Evolutionary conservation across 2,888 invertebrate genomes (phyloP), one percentile per base, ranked within the genome.

Genomic region (Orchestes rusci): DNA sequence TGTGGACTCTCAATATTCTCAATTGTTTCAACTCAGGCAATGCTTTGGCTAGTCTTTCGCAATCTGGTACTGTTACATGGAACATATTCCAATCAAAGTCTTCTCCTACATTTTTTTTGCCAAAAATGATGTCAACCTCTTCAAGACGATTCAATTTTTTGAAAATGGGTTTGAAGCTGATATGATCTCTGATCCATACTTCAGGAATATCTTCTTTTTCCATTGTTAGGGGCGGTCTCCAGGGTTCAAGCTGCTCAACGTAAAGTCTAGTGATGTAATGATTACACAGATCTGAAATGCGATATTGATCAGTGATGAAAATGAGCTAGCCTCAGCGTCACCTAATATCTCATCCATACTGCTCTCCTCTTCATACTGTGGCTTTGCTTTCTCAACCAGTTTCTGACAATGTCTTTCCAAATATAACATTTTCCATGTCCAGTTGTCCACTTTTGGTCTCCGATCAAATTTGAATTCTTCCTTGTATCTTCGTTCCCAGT

Each of bases 401-500:
- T 67, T 58, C 39, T 61, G 61, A 19, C 69, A 52, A 46, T 68
- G 59, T 27, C 65, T 56, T 49, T 69, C 69, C 12, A 71, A 40
- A 52, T 63, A 70, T 3, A 65, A 50, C 32, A 54, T 55, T 57
- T 70, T 71, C 69, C 69, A 70, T 3, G 60, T 65, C 63, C 64
- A 65, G 5, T 54, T 51, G 17, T 43, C 12, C 3, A 62, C 59
- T 36, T 58, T 57, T 3, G 55, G 53, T 29, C 56, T 53, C 3
- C 53, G 57, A 20, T 59, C 53, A 20, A 53, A 28, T 3, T 64
- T 62, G 55, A 63, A 70, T 23, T 62, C 57, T 16, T 58, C 59
- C 2, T 47, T 43, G 60, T 69, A 78, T 54, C 74, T 71, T 39
- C 79, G 70, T 58, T 76, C 68, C 82, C 82, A 82, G 62, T 79